Evolutionary conservation across 2,113 vertebrate species (phyloP), one percentile per base, ranked within the genome.

Genomic region (Hylia prasina): DNA sequence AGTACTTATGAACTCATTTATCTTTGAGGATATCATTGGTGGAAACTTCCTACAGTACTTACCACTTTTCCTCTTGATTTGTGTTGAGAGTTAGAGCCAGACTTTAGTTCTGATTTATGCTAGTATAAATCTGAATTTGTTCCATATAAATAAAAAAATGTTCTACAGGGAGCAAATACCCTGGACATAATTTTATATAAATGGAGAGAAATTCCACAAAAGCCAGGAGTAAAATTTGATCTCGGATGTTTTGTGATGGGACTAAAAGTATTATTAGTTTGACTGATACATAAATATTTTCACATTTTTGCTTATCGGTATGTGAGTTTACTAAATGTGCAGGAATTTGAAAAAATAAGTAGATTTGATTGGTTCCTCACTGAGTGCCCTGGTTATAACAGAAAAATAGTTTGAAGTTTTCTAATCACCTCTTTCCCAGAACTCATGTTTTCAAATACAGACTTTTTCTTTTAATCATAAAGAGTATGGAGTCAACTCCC

Each of bases 101-200:
- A 64, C 25, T 88, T 90, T 39, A 77, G 54, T 85, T 95, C 71
- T 90, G 54, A 91, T 83, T 93, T 92, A 88, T 83, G 76, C 75
- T 88, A 40, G 19, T 37, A 54, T 66, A 70, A 73, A 77, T 48
- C 22, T 58, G 30, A 65, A 63, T 80, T 95, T 8, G 5, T 77
- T 95, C 30, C 63, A 75, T 39, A 27, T 10, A 69, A 39, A 53
- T 30, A 15, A 78, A 60, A 71, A n/a, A 17, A 18, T 3, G 8
- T 35, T 91, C 31, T 57, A 54, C 13, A n/a, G 50, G 27, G 50
- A 82, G 14, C 9, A 83, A 63, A 88, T 88, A 56, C 6, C 40
- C 37, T 22, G 45, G 44, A 30, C 15, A 60, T 30, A 37, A 37
- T 63, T 93, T 82, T 50, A 16, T 33, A 70, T 31, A 80, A 82